Percentiles rank a stretch among this genome's conserved stretches.
phyloP scores from a whole-genome alignment of 2,113 vertebrate genomes.

The Prunella fulvescens region DNA sequence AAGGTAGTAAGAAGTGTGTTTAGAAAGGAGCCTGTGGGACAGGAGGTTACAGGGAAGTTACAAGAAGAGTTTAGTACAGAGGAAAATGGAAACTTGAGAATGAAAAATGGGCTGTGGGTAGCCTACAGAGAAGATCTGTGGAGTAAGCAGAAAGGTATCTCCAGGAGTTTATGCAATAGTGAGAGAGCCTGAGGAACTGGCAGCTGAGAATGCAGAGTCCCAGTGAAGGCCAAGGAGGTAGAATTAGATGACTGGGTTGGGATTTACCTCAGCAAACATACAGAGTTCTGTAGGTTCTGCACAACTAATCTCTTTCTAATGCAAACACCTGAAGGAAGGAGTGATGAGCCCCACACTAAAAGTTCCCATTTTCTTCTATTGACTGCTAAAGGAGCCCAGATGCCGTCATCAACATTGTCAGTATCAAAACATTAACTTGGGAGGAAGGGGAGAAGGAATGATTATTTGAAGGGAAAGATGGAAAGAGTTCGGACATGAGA shows the following conservation, averaged over 20 bases:
- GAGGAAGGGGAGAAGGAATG: background rate
- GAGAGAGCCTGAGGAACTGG: background rate
- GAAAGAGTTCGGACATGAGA: background rate
- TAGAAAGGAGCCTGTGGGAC: background rate
- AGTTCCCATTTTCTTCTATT: background rate
- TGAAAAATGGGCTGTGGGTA: background rate
- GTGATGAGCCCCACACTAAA: background rate
- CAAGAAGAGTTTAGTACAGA: background rate
- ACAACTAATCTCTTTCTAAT: background rate
- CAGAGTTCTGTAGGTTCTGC: background rate
- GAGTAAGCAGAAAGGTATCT: background rate
- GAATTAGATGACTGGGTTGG: background rate
- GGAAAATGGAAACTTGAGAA: background rate
- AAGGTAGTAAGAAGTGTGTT: background rate
- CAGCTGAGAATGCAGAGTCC: background rate
- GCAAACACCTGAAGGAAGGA: background rate
- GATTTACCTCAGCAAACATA: background rate
- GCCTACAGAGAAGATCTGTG: background rate
- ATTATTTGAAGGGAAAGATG: background rate
- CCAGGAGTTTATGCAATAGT: background rate
- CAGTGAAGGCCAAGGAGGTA: background rate
- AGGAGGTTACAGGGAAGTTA: background rate
- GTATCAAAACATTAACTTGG: background rate
- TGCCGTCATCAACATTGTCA: background rate
- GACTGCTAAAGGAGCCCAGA: background rate